A percentile compares a stretch with the other conserved stretches of the same genome.
Conservation (phyloP, 2,888 invertebrate genomes). For the Petrolisthes manimaculis region DNA sequence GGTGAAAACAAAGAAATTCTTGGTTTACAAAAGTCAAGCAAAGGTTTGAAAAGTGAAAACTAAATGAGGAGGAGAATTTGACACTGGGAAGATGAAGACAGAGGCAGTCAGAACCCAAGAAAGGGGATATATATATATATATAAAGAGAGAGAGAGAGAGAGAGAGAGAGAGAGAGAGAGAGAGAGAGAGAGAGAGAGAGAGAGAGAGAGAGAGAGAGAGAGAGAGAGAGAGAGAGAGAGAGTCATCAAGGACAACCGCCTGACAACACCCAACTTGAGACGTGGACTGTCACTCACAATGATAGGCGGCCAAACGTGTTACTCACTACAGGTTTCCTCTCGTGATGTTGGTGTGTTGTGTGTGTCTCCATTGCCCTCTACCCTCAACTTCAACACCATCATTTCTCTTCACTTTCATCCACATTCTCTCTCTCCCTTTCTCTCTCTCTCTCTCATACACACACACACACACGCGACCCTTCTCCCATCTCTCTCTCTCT, state of each 20-base stretch:
- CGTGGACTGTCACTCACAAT: too few relatives aligned
- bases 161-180: not conserved
- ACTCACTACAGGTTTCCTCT: too few relatives aligned
- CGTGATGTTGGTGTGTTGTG: too few relatives aligned
- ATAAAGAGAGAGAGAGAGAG: not conserved
- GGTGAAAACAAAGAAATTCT: too few relatives aligned
- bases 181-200: not conserved
- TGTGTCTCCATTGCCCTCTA: not conserved
- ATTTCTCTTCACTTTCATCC: not conserved
- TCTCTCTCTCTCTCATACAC: not conserved
- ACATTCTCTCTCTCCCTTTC: not conserved
- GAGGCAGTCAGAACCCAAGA: too few relatives aligned
- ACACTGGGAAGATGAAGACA: too few relatives aligned
- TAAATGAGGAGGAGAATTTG: too few relatives aligned
- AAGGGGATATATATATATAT: not conserved
- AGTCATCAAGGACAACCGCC: too few relatives aligned
- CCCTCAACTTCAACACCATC: not conserved
- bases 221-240: not conserved
- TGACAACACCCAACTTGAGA: too few relatives aligned
- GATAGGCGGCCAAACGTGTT: too few relatives aligned
- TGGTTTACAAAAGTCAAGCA: too few relatives aligned
- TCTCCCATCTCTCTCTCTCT: not conserved
- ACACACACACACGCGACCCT: not conserved
- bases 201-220: not conserved
- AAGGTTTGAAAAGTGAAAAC: too few relatives aligned